A percentile compares a stretch with the other conserved stretches of the same genome.
These are phyloP conservation scores for Menura novaehollandiae DNA, from an alignment of 2,113 vertebrate genomes.

Conservation along the genomic window DNA sequence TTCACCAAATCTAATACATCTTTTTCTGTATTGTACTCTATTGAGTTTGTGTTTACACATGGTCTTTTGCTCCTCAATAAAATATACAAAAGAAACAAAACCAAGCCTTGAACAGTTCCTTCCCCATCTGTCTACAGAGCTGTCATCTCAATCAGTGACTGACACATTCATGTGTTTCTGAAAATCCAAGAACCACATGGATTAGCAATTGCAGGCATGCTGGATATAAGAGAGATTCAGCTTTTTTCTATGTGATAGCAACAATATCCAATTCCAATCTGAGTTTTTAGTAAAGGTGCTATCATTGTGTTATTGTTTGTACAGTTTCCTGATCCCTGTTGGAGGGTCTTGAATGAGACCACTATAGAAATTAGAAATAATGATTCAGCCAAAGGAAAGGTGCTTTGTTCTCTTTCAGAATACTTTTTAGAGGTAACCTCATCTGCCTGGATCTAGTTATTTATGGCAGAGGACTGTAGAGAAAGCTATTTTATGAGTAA, in stretches of 20 bases:
- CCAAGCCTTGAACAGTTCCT: neutral
- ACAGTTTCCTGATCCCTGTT: neutral
- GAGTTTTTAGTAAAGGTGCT: neutral
- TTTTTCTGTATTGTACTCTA: neutral
- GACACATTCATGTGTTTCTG: neutral
- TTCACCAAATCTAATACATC: neutral
- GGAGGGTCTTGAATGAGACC: neutral
- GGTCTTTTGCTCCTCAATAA: neutral
- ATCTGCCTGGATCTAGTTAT: neutral
- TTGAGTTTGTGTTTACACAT: neutral
- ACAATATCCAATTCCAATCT: neutral
- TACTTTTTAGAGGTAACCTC: neutral
- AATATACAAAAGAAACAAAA: neutral
- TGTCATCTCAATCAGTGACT: neutral
- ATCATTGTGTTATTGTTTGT: neutral
- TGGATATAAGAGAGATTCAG: neutral
- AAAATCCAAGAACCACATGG: neutral
- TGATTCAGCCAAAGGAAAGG: neutral
- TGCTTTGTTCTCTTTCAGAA: neutral
- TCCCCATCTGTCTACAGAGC: neutral
- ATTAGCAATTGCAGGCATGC: neutral
- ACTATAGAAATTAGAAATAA: neutral
- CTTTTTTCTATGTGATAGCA: neutral
- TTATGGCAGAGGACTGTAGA: neutral
- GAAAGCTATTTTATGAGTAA: neutral